Evolutionary conservation across 2,888 invertebrate species (phyloP).

Genomic region (Globia sparganii): DNA sequence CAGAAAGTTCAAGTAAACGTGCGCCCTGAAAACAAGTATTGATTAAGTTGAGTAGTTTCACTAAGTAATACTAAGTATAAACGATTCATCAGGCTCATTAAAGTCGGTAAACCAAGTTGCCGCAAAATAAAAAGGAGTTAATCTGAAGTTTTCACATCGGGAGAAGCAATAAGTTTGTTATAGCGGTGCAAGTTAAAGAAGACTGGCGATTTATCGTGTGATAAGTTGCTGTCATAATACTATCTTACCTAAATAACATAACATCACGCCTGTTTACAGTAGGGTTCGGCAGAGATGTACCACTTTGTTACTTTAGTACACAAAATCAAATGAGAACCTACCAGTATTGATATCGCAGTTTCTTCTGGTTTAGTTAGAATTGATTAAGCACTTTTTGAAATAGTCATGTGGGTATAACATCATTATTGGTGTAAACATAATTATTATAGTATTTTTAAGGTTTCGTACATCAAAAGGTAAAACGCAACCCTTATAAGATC

Average conservation of each 20-base stretch:
- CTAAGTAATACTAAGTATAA: constrained; percentile 64
- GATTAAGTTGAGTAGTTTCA: constrained; percentile 53
- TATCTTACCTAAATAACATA: neutral
- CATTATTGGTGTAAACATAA: neutral
- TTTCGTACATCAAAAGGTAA: no score
- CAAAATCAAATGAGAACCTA: neutral
- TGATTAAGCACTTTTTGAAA: neutral
- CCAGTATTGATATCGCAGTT: neutral
- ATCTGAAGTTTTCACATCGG: constrained; percentile 79
- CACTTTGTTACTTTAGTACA: neutral
- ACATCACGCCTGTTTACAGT: neutral
- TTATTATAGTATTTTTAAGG: no score
- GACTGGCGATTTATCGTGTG: constrained; percentile 13
- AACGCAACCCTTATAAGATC: no score
- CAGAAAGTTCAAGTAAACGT: constrained; percentile 8
- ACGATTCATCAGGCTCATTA: constrained; percentile 79
- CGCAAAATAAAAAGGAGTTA: constrained; percentile 77
- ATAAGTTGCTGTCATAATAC: neutral
- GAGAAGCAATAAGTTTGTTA: constrained; percentile 75
- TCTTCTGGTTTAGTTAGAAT: no score
- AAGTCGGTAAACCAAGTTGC: constrained; percentile 75
- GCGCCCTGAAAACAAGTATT: constrained; percentile 41
- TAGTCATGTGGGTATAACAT: neutral
- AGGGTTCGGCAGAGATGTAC: neutral
- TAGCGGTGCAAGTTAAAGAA: constrained; percentile 54